A percentile compares a stretch with the other conserved stretches of the same genome.
phyloP scores from a whole-genome alignment of 2,113 vertebrate species.

The Takifugu bimaculatus region DNA sequence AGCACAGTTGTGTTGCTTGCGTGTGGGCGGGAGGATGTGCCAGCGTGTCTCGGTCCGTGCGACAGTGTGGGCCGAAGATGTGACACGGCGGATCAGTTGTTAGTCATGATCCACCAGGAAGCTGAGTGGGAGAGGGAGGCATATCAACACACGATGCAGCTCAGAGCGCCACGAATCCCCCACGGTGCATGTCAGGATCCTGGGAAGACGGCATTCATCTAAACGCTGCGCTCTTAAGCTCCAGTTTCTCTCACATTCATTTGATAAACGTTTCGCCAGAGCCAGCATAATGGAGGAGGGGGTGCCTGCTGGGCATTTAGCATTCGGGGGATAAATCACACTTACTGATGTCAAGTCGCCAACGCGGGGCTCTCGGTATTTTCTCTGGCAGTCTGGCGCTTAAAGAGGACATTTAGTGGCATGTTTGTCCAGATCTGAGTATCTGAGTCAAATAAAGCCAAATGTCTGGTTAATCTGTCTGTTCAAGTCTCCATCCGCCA shows the following conservation, averaged over 20 bases:
- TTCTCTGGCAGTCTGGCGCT: no score
- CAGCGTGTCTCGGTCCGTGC: slow-evolving; percentile 46
- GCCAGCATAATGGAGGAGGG: no score
- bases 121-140: slow-evolving; percentile 67
- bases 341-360: no score
- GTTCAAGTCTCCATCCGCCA: no score
- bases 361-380: no score
- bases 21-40: slow-evolving; percentile 32
- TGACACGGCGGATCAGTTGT: slow-evolving; percentile 75
- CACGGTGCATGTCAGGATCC: no score
- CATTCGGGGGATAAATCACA: no score
- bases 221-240: neutral
- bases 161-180: neutral
- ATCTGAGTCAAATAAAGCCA: no score
- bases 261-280: neutral
- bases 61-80: slow-evolving; percentile 57
- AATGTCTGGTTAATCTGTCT: no score
- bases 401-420: no score
- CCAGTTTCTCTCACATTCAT: neutral
- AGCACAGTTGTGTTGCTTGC: slow-evolving; percentile 5
- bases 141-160: slow-evolving; percentile 11
- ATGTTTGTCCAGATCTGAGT: no score
- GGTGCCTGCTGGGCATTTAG: no score
- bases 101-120: slow-evolving; percentile 96
- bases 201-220: neutral